phyloP scores from a whole-genome alignment of 2,113 vertebrate genomes.

The Urocynchramus pylzowi region DNA sequence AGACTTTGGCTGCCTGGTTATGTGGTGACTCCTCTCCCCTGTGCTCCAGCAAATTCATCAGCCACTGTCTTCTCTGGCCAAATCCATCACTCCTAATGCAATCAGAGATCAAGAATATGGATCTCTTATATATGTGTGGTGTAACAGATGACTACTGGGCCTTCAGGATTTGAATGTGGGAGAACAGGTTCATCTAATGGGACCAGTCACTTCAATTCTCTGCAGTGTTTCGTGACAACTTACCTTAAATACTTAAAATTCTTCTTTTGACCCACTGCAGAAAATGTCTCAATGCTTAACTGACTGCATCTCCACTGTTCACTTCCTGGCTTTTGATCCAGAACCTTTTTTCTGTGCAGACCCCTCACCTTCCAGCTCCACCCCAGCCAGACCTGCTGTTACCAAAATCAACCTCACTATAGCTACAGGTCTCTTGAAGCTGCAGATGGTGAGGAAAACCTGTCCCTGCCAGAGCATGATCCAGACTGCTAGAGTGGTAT shows the following conservation, averaged over 20 bases:
- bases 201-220: not conserved
- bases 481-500: not conserved
- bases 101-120: not conserved
- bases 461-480: not conserved
- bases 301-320: not conserved
- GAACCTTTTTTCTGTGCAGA: not conserved
- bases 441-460: not conserved
- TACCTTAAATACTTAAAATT: not conserved
- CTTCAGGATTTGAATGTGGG: not conserved
- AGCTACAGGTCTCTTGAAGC: not conserved
- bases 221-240: fast-evolving
- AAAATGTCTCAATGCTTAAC: not conserved
- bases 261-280: not conserved
- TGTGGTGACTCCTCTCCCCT: not conserved
- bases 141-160: not conserved
- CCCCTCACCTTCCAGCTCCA: not conserved
- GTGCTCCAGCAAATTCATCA: not conserved
- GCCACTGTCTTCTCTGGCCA: not conserved
- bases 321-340: not conserved
- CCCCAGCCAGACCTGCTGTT: not conserved
- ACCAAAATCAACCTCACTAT: not conserved
- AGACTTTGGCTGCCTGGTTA: not conserved
- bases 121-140: not conserved
- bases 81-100: not conserved
- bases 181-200: not conserved